phyloP scores from a whole-genome alignment of 2,113 vertebrate species.

The Procapra przewalskii region DNA sequence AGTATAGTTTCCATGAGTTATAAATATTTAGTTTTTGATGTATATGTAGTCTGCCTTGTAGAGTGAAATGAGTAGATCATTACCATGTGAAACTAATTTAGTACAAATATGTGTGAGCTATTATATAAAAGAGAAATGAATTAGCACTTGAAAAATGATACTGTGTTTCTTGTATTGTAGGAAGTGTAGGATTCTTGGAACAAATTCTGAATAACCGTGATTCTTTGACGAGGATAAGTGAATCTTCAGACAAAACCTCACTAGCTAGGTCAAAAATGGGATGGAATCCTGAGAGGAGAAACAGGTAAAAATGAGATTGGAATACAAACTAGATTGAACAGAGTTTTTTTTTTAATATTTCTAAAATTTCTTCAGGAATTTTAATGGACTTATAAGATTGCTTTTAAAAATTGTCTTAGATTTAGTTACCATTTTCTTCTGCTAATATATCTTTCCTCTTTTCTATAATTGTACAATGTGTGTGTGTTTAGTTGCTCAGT shows the following conservation, averaged over 20 bases:
- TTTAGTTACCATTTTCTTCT: not conserved
- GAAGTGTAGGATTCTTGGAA: slow-evolving; percentile 75
- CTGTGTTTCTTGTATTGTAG: slow-evolving; percentile 67
- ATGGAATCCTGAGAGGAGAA: slow-evolving; percentile 68
- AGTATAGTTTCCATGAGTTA: not conserved
- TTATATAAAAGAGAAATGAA: not conserved
- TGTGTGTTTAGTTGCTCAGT: not conserved
- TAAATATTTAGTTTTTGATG: not conserved
- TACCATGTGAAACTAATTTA: not conserved
- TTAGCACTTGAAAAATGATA: not conserved
- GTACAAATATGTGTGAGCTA: not conserved
- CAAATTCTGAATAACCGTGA: slow-evolving; percentile 75
- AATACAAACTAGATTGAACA: not conserved
- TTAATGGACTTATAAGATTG: not conserved
- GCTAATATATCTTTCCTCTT: not conserved
- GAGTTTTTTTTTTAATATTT: slow-evolving; percentile 11
- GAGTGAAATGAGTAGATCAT: not conserved
- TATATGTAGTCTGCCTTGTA: not conserved
- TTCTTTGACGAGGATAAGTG: slow-evolving; percentile 55
- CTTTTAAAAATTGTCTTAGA: slow-evolving; percentile 20
- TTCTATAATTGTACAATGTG: not conserved
- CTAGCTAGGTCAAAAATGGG: slow-evolving; percentile 72
- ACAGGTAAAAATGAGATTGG: slow-evolving; percentile 80
- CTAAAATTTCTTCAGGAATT: not conserved
- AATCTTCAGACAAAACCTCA: slow-evolving; percentile 57